Conservation (phyloP, 2,113 vertebrate genomes). For the Ia io region DNA sequence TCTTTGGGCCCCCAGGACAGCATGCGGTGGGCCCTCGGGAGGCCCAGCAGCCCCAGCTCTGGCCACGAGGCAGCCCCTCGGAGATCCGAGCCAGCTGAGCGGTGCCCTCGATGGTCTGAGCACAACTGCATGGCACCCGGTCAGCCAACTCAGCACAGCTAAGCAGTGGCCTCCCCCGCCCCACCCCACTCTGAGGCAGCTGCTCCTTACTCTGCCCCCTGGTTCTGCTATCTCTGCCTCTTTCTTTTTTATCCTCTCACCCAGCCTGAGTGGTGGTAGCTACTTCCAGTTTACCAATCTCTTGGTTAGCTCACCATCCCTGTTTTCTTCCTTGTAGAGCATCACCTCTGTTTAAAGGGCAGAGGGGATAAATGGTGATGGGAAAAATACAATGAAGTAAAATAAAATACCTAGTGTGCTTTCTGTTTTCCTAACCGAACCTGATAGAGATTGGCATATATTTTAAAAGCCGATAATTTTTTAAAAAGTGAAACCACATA, state of each 20-base stretch:
- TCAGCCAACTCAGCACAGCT: too few species aligned
- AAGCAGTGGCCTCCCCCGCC: not conserved
- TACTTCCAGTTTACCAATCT: not conserved
- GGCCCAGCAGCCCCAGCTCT: not conserved
- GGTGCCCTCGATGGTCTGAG: not conserved
- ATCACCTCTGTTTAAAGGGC: not conserved
- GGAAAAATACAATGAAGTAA: too few species aligned
- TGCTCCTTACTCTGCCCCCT: not conserved
- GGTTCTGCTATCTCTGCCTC: not conserved
- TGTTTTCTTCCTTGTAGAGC: not conserved
- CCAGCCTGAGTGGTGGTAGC: not conserved
- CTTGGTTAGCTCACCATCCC: not conserved
- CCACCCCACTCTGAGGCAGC: not conserved
- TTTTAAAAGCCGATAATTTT: not conserved
- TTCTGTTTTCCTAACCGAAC: not conserved
- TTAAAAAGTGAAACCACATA: not conserved
- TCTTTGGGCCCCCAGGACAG: not conserved
- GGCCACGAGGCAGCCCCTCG: not conserved
- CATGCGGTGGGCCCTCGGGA: not conserved
- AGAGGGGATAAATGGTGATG: too few species aligned
- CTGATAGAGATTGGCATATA: not conserved
- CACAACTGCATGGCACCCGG: not conserved
- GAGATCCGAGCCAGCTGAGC: not conserved
- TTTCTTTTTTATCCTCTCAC: not conserved
- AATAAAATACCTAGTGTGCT: not conserved